phyloP scores from a whole-genome alignment of 2,888 invertebrate genomes.

The Morpho helenor region DNA sequence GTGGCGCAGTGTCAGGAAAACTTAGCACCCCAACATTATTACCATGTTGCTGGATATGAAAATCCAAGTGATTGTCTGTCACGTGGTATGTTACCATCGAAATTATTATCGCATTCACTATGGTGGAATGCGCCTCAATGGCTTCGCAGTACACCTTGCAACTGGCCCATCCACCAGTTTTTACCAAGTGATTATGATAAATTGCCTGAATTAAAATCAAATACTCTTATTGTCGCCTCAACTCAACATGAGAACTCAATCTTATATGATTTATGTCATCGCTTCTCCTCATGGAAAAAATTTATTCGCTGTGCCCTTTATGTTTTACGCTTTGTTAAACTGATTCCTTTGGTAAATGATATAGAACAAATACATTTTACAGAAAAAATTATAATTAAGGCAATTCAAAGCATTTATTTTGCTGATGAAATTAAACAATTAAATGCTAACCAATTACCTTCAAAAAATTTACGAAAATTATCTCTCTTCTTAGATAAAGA shows the following conservation, averaged over 20 bases:
- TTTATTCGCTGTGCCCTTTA: background rate
- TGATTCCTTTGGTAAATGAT: background rate
- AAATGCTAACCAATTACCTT: too few relatives aligned
- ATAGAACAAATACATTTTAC: too few relatives aligned
- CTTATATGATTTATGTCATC: background rate
- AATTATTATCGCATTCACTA: constrained; percentile 12
- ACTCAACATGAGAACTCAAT: background rate
- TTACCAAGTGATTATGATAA: background rate
- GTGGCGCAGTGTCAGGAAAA: background rate
- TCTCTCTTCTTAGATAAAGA: too few relatives aligned
- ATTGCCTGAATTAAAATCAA: background rate
- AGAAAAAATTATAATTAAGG: too few relatives aligned
- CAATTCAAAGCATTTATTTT: too few relatives aligned
- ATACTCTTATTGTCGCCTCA: background rate
- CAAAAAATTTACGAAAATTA: too few relatives aligned
- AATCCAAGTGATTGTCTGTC: constrained; percentile 25
- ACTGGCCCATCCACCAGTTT: background rate
- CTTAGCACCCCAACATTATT: constrained; percentile 5
- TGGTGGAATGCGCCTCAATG: constrained; percentile 20
- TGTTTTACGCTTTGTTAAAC: background rate
- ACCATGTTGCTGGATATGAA: constrained; percentile 18
- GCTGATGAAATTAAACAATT: too few relatives aligned
- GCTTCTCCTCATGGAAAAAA: background rate
- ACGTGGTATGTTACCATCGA: constrained; percentile 20
- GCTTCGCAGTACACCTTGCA: background rate